These are phyloP conservation scores for Drosophila bifasciata DNA, from an alignment of 1,140 invertebrate species.

Conservation along the genomic window DNA sequence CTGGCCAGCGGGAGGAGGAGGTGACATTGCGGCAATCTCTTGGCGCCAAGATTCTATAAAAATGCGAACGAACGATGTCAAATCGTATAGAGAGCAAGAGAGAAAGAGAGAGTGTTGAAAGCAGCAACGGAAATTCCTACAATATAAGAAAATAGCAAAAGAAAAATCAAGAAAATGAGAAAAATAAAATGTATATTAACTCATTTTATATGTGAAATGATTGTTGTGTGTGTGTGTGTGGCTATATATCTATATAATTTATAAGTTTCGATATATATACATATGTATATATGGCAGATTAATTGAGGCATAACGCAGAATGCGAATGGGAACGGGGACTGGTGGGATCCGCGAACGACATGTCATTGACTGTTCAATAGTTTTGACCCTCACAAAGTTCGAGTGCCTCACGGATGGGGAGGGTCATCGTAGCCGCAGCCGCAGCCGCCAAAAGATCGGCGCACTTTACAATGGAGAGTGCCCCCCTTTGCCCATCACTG, in stretches of 20 bases:
- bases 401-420: constrained; percentile 38
- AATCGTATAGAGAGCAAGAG: constrained; percentile 29
- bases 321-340: background rate
- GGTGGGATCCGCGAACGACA: constrained; percentile 22
- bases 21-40: constrained; percentile 65
- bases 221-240: too few relatives aligned
- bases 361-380: constrained; percentile 79
- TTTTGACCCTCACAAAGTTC: constrained; percentile 80
- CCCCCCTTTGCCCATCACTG: too few relatives aligned
- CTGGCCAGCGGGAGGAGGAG: constrained; percentile 5
- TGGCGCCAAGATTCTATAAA: constrained; percentile 75
- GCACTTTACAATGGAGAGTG: constrained; percentile 60
- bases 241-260: constrained; percentile 60
- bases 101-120: constrained; percentile 74
- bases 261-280: constrained; percentile 54
- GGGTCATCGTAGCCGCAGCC: constrained; percentile 15
- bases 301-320: constrained; percentile 56
- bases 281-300: constrained; percentile 49
- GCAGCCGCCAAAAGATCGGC: constrained; percentile 78
- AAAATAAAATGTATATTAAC: constrained; percentile 50
- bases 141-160: constrained; percentile 38
- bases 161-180: background rate
- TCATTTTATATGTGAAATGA: constrained; percentile 33
- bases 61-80: constrained; percentile 57
- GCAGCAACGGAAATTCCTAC: constrained; percentile 66